Base-by-base conservation (phyloP, 2,113 vertebrate genomes). In the Xerus inauris region DNA sequence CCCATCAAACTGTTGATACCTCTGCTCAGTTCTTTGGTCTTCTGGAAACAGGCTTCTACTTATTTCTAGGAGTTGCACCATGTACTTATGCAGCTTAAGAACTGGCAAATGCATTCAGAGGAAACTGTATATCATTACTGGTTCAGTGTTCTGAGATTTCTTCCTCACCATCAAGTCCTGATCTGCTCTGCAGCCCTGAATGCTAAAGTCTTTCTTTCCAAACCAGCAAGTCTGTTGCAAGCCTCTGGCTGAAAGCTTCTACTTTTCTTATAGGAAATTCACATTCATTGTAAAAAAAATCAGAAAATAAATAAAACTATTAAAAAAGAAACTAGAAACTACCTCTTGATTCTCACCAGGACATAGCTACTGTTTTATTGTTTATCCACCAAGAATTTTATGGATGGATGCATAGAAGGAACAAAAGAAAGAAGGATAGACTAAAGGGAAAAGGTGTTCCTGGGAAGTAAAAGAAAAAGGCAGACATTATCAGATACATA, bases 81-180 rank as follows among this genome's bases (percentile, higher is more conserved):
- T 71, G 16, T 2, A 86, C 13, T 47, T 14, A 3, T 62, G 1
- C 38, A 92, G 30, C 32, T 40, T 64, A 51, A 89, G 45, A 90
- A 47, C 0, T 84, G 26, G 47, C 17, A 87, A 32, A 80, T 40
- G 17, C 7, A 76, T 59, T 72, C 5, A 30, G 35, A 59, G 35
- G 35, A 89, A 95, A 86, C 65, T 19, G 40, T 20, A n/a, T 30
- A 57, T 38, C n/a, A 87, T 90, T 94, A 81, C 62, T 86, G 19
- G 65, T 79, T 87, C 22, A 38, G 6, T 13, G 84, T 8, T 84
- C 35, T 32, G 22, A 86, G 51, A 49, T 73, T 77, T 49, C 65
- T 71, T 96, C 38, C 47, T 81, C 7, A 57, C 0, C 20, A 10
- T 64, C 10, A 42, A 42, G 19, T 62, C 42, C 32, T 73, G 6